A percentile compares a stretch with the other conserved stretches of the same genome.
Conservation (phyloP, 1,140 invertebrate genomes). For the Mesaphorura yosii region DNA sequence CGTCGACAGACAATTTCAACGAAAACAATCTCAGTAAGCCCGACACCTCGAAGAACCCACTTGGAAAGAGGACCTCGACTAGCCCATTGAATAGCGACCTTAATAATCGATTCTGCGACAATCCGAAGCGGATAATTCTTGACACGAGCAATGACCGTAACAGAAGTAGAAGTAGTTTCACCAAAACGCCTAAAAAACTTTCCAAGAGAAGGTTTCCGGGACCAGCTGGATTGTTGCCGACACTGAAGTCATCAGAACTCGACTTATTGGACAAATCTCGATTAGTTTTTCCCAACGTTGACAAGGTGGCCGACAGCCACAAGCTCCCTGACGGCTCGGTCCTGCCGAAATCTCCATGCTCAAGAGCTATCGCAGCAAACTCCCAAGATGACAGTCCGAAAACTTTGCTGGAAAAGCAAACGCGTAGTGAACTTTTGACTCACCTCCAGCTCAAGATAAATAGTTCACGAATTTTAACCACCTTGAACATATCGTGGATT, state of each 20-base stretch:
- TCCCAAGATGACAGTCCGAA: not conserved
- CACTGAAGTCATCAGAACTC: not conserved
- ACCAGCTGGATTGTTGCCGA: conserved; percentile 17
- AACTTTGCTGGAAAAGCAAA: not conserved
- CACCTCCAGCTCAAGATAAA: not conserved
- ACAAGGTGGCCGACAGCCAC: not conserved
- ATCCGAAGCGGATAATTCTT: not conserved
- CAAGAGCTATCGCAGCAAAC: not conserved
- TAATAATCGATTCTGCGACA: not conserved
- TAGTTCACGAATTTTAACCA: not conserved
- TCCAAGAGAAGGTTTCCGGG: conserved; percentile 19
- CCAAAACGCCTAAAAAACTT: not conserved
- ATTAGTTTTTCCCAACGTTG: not conserved
- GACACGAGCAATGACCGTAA: no score
- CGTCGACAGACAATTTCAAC: no score
- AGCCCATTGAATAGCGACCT: not conserved
- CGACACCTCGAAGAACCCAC: no score
- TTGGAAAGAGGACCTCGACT: no score
- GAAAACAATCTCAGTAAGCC: no score
- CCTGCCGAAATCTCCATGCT: not conserved
- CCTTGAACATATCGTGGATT: conserved; percentile 22
- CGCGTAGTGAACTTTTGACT: conserved; percentile 11
- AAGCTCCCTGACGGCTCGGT: not conserved
- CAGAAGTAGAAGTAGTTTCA: not conserved
- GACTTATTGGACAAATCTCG: not conserved